Percentiles rank a stretch among this genome's conserved stretches.
Conservation (phyloP, 2,797 vertebrate species). For the Malacoctenus gilli region DNA sequence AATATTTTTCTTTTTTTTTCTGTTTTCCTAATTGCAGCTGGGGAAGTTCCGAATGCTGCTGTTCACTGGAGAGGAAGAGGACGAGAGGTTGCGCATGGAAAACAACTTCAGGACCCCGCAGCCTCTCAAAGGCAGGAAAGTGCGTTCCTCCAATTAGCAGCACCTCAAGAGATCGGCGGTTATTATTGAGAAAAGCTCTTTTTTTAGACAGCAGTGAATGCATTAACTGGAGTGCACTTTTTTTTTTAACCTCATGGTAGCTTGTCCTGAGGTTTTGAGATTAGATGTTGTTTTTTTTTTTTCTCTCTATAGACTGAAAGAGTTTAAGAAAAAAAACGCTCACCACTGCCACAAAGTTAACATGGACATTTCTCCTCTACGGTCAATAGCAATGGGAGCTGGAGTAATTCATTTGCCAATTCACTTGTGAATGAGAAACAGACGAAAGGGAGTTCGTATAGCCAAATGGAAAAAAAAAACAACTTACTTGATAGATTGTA, state of each 20-base stretch:
- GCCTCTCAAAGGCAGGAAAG: slow-evolving; percentile 89
- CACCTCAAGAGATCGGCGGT: slow-evolving; percentile 11
- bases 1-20: neutral
- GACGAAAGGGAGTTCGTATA: too few species aligned
- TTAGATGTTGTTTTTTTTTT: slow-evolving; percentile 21
- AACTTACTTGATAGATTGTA: too few species aligned
- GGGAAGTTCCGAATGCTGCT: slow-evolving; percentile 91
- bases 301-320: slow-evolving; percentile 12
- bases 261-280: slow-evolving; percentile 18
- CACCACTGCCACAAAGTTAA: slow-evolving; percentile 21
- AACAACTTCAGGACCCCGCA: slow-evolving; percentile 96
- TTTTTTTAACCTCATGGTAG: neutral
- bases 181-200: slow-evolving; percentile 4
- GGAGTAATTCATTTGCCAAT: too few species aligned
- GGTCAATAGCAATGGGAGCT: slow-evolving; percentile 1
- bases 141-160: slow-evolving; percentile 87
- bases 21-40: slow-evolving; percentile 78
- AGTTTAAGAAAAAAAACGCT: slow-evolving; percentile 6
- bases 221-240: slow-evolving; percentile 38
- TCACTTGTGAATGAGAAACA: too few species aligned
- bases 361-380: slow-evolving; percentile 23
- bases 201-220: slow-evolving; percentile 32
- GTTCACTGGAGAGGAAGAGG: slow-evolving; percentile 85
- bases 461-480: too few species aligned
- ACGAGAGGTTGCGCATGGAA: slow-evolving; percentile 89